Evolutionary conservation across 2,797 vertebrate genomes (phyloP).

Genomic region (Morelia viridis): DNA sequence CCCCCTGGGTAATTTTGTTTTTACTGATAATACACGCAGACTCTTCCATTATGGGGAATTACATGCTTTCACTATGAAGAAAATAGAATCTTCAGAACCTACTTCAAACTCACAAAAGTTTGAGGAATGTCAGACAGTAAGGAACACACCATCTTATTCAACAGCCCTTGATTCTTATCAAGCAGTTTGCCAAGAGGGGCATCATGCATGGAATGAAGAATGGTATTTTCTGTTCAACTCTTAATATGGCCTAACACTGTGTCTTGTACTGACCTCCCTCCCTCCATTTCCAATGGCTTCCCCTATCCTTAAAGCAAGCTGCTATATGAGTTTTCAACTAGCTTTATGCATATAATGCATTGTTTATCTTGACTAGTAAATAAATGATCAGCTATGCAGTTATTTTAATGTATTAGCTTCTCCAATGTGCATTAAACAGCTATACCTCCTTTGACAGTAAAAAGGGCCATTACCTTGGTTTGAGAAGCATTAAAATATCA

Average conservation of each 20-base stretch:
- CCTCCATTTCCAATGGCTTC: background rate
- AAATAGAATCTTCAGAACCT: conserved; percentile 20
- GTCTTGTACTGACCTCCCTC: background rate
- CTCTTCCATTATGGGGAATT: conserved; percentile 8
- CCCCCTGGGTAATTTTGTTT: background rate
- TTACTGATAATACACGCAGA: background rate
- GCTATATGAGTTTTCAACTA: background rate
- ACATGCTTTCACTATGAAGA: conserved; percentile 21
- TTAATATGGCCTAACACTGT: background rate
- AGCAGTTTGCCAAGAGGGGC: background rate
- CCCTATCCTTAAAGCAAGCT: background rate
- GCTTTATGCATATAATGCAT: too few relatives aligned
- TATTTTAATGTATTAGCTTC: background rate
- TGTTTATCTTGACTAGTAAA: background rate
- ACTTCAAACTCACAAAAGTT: conserved; percentile 24
- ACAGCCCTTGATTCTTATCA: conserved; percentile 17
- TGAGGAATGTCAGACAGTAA: conserved; percentile 25
- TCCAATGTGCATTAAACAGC: background rate
- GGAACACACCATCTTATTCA: conserved; percentile 15
- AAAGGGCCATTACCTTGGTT: background rate
- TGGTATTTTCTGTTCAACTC: background rate
- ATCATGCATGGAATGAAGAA: conserved; percentile 5
- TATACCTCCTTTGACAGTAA: background rate
- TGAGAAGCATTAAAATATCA: background rate
- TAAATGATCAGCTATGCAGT: background rate